Conservation (phyloP, 2,797 vertebrate genomes). For the Myotis findleyi region DNA sequence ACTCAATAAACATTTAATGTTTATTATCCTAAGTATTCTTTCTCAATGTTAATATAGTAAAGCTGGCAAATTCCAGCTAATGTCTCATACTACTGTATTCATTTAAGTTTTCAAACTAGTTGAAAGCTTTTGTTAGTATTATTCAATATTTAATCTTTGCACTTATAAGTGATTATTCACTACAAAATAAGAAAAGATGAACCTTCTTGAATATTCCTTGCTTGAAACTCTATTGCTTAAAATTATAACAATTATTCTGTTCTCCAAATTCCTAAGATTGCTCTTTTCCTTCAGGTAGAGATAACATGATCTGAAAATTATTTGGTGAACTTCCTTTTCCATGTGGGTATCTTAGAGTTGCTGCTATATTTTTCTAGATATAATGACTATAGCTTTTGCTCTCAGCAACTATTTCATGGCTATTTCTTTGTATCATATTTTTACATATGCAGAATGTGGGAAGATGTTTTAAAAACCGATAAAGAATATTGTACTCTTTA, state of each 20-base stretch:
- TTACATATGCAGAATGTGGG: not conserved
- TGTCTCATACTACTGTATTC: not conserved
- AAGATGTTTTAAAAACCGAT: not conserved
- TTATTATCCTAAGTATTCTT: constrained; percentile 5
- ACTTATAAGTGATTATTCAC: constrained; percentile 32
- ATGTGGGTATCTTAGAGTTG: not conserved
- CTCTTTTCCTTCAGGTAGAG: not conserved
- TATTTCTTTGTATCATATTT: not conserved
- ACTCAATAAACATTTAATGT: not conserved
- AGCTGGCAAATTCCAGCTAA: not conserved
- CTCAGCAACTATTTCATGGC: not conserved
- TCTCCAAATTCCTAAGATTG: not conserved
- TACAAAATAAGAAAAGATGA: constrained; percentile 5
- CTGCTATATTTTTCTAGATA: not conserved
- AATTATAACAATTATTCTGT: not conserved
- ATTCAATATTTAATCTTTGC: constrained; percentile 15
- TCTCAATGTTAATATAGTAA: not conserved
- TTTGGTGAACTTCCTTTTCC: not conserved
- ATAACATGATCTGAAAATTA: not conserved
- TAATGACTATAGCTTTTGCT: not conserved
- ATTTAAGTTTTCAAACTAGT: constrained; percentile 17
- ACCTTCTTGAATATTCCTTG: not conserved
- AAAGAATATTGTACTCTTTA: not conserved
- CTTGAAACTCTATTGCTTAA: constrained; percentile 24
- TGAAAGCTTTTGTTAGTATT: not conserved